These are phyloP conservation scores for Pegoplata infirma DNA, from an alignment of 2,888 invertebrate genomes.

Conservation along the genomic window DNA sequence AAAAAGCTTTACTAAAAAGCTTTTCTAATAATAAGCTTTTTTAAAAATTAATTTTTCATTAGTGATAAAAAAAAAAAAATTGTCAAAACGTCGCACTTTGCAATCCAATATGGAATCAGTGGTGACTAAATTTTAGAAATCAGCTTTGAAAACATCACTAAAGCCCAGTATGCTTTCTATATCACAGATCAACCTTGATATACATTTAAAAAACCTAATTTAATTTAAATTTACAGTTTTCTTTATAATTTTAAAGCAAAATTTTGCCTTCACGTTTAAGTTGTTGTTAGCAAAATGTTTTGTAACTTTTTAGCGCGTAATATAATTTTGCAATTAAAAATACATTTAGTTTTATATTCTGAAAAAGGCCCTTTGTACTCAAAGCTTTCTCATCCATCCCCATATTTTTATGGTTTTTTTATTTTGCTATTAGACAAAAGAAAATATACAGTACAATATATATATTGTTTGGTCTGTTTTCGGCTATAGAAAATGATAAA, in stretches of 20 bases:
- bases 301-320: neutral
- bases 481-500: slow-evolving; percentile 16
- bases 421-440: neutral
- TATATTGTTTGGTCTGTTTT: neutral
- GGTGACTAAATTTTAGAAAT: no score
- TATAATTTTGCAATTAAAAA: slow-evolving; percentile 10
- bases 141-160: no score
- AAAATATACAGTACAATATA: neutral
- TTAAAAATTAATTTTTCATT: no score
- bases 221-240: no score
- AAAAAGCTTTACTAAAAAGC: no score
- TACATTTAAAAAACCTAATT: no score
- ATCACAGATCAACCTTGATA: no score
- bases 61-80: no score
- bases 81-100: no score
- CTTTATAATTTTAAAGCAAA: neutral
- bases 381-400: neutral
- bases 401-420: neutral
- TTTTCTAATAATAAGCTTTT: no score
- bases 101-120: no score
- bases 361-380: neutral
- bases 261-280: neutral
- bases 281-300: neutral
- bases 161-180: no score
- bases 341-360: slow-evolving; percentile 10